Conservation (phyloP, 2,888 invertebrate genomes). For the Andrena bucephala region DNA sequence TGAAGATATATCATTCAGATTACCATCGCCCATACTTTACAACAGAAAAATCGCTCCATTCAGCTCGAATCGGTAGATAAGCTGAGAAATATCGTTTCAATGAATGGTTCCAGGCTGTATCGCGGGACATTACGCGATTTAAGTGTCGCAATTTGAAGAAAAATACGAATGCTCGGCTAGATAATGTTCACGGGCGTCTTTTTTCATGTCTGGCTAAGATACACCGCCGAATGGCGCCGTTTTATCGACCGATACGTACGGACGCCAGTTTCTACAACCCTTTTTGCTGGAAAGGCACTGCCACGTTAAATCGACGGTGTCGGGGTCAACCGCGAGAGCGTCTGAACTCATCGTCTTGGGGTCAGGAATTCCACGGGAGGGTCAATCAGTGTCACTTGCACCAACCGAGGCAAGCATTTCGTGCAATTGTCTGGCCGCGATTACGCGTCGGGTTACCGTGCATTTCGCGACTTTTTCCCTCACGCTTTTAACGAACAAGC, state of each 20-base stretch:
- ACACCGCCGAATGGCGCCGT: background rate
- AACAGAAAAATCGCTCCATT: background rate
- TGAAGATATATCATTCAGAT: too few species aligned
- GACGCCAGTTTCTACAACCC: conserved; percentile 33
- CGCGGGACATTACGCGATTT: background rate
- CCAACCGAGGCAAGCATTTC: conserved; percentile 58
- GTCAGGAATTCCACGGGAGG: conserved; percentile 70
- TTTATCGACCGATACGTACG: conserved; percentile 11
- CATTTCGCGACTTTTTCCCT: background rate
- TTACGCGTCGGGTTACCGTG: conserved; percentile 14
- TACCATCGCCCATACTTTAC: background rate
- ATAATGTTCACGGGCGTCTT: background rate
- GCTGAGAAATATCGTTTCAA: background rate
- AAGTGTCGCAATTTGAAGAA: conserved; percentile 1
- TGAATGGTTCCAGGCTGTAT: background rate
- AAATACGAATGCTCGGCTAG: background rate
- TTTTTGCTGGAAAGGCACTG: conserved; percentile 32
- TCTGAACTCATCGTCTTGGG: conserved; percentile 54
- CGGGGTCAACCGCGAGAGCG: conserved; percentile 62
- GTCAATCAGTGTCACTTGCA: conserved; percentile 72
- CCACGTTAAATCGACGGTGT: conserved; percentile 56
- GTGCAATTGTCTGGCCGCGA: conserved; percentile 41
- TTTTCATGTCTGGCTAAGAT: conserved; percentile 1
- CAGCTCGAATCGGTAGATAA: background rate
- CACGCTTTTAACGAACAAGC: background rate